Percentiles rank a stretch among this genome's conserved stretches.
These are phyloP conservation scores for Drosophila nebulosa DNA, from an alignment of 1,140 invertebrate species.

Conservation along the genomic window DNA sequence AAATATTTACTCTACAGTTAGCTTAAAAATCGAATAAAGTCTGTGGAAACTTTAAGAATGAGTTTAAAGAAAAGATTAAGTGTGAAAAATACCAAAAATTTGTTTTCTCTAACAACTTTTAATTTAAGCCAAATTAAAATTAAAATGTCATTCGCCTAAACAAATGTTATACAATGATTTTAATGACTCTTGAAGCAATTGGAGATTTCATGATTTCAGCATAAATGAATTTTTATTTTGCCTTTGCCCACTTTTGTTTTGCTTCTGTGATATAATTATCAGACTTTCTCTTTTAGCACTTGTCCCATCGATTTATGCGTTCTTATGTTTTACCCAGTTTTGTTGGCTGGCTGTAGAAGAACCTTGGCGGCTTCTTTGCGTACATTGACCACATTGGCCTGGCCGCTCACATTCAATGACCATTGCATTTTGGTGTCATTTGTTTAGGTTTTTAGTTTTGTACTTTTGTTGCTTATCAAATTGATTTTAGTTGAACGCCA, in stretches of 20 bases:
- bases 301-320: slow-evolving; percentile 31
- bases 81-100: no score
- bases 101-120: no score
- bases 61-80: no score
- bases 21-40: no score
- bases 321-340: slow-evolving; percentile 27
- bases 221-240: not conserved
- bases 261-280: not conserved
- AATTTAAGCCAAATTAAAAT: no score
- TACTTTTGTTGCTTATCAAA: slow-evolving; percentile 21
- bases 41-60: no score
- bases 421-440: not conserved
- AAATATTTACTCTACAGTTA: no score
- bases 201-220: no score
- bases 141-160: no score
- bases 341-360: not conserved
- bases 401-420: not conserved
- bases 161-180: no score
- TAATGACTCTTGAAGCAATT: no score
- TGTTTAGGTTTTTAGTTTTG: not conserved
- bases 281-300: not conserved
- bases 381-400: slow-evolving; percentile 37
- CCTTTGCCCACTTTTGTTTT: not conserved
- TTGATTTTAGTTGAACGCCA: slow-evolving; percentile 64
- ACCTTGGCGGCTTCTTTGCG: slow-evolving; percentile 39